phyloP scores from a whole-genome alignment of 1,140 invertebrate species.

The Drosophila cardini region DNA sequence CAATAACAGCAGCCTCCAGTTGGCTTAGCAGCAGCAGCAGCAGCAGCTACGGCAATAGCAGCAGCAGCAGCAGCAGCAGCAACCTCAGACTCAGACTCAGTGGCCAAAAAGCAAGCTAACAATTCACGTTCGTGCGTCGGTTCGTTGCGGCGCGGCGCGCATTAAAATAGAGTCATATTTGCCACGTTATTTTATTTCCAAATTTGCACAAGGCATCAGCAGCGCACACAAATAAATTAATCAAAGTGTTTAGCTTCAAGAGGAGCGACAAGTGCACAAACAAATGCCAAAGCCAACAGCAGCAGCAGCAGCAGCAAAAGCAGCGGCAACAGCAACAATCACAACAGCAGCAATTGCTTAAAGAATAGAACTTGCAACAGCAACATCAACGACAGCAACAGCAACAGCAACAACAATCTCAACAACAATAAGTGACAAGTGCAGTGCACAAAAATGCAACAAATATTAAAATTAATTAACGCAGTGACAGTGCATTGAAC shows the following conservation, averaged over 20 bases:
- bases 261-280: conserved; percentile 64
- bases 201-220: conserved; percentile 68
- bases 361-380: conserved; percentile 30
- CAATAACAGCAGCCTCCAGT: neutral
- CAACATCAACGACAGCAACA: conserved; percentile 16
- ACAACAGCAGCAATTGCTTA: conserved; percentile 32
- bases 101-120: conserved; percentile 75
- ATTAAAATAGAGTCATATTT: conserved; percentile 72
- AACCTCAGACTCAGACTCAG: conserved; percentile 62
- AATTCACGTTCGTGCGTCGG: conserved; percentile 79
- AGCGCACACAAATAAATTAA: conserved; percentile 73
- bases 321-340: conserved; percentile 26
- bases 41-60: conserved; percentile 12
- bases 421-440: conserved; percentile 56
- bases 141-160: conserved; percentile 73
- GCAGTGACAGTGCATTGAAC: conserved; percentile 70
- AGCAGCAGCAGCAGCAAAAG: conserved; percentile 41
- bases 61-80: conserved; percentile 22
- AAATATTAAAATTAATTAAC: conserved; percentile 54
- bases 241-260: conserved; percentile 66
- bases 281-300: conserved; percentile 48
- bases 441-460: conserved; percentile 66
- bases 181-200: conserved; percentile 74
- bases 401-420: conserved; percentile 1
- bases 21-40: conserved; percentile 17